Conservation (phyloP, 2,888 invertebrate species). For the Mythimna impura region DNA sequence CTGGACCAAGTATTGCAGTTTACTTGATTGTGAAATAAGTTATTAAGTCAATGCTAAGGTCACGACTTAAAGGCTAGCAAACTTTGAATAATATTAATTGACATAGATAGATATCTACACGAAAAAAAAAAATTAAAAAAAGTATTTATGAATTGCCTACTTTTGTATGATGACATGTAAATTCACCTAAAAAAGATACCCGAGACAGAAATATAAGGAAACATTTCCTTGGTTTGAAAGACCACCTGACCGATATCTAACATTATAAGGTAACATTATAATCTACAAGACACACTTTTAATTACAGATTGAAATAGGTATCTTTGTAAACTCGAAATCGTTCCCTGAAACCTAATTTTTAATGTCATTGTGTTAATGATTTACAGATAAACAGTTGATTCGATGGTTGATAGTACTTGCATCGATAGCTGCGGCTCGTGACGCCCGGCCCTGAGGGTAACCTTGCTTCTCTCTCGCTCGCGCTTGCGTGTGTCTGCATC, state of each 20-base stretch:
- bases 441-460: constrained; percentile 83
- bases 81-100: constrained; percentile 36
- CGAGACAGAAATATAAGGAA: no score
- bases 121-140: no score
- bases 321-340: constrained; percentile 36
- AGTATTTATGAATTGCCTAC: no score
- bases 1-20: constrained; percentile 40
- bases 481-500: constrained; percentile 54
- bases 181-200: no score
- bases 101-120: constrained; percentile 49
- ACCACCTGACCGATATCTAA: constrained; percentile 33
- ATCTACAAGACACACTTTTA: constrained; percentile 16
- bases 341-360: constrained; percentile 47
- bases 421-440: constrained; percentile 69
- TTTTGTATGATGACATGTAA: no score
- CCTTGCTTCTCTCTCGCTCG: constrained; percentile 83
- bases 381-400: constrained; percentile 51
- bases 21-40: constrained; percentile 57
- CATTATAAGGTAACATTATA: constrained; percentile 20
- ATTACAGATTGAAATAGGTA: constrained; percentile 33
- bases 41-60: constrained; percentile 65
- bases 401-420: constrained; percentile 50
- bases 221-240: constrained; percentile 1
- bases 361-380: constrained; percentile 62
- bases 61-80: constrained; percentile 34